Evolutionary conservation across 2,888 invertebrate genomes (phyloP).

Genomic region (Stenoptilia bipunctidactyla): DNA sequence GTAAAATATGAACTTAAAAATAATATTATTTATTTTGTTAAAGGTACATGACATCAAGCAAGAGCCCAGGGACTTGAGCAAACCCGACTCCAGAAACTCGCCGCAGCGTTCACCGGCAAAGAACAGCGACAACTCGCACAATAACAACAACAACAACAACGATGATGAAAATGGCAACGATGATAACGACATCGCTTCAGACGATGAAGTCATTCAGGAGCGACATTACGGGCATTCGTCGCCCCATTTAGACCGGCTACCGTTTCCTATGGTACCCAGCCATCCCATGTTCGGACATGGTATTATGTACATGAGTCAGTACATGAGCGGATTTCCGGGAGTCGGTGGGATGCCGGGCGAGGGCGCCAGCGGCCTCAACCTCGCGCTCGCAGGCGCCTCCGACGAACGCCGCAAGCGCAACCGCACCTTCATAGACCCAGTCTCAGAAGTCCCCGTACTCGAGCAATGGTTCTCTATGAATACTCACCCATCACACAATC

Average conservation of each 20-base stretch:
- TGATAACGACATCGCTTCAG: conserved; percentile 64
- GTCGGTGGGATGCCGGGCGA: conserved; percentile 68
- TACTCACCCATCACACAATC: conserved; percentile 97
- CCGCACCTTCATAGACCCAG: conserved; percentile 98
- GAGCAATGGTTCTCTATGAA: conserved; percentile 98
- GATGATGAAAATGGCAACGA: conserved; percentile 61
- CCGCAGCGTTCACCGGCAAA: conserved; percentile 68
- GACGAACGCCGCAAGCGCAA: conserved; percentile 95
- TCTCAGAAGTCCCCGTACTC: conserved; percentile 94
- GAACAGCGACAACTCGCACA: conserved; percentile 66
- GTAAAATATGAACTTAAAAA: neutral
- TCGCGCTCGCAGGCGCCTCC: conserved; percentile 75
- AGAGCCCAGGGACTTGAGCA: conserved; percentile 62
- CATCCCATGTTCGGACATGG: conserved; percentile 88
- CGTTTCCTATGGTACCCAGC: conserved; percentile 87
- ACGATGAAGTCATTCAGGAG: conserved; percentile 56
- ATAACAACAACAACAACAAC: conserved; percentile 58
- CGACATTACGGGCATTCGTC: conserved; percentile 49
- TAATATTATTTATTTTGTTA: conserved; percentile 16
- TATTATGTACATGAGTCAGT: conserved; percentile 93
- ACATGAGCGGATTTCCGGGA: conserved; percentile 74
- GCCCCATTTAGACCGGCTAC: conserved; percentile 63
- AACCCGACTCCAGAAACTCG: conserved; percentile 45
- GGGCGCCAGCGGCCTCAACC: conserved; percentile 72
- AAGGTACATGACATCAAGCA: conserved; percentile 69